Evolutionary conservation across 1,140 invertebrate species (phyloP).

Genomic region (Eumeta japonica): DNA sequence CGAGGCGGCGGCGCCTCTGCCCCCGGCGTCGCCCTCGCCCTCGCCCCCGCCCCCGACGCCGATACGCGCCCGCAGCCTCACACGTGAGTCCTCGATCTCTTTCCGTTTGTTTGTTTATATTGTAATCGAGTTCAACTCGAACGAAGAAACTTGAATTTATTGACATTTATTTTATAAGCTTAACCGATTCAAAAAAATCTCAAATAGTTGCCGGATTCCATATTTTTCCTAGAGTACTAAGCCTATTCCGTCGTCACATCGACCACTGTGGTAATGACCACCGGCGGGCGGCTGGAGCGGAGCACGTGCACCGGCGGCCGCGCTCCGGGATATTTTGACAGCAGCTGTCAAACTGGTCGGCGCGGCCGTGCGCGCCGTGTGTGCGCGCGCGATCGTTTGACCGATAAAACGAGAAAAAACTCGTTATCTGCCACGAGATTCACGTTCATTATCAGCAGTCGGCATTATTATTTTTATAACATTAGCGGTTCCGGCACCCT

Average conservation of each 20-base stretch:
- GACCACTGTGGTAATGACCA: too few relatives aligned
- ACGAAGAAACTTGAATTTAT: conserved; percentile 31
- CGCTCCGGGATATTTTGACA: conserved; percentile 38
- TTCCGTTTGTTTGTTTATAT: conserved; percentile 37
- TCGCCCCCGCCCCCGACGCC: conserved; percentile 24
- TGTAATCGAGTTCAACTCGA: conserved; percentile 17
- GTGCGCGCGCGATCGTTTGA: conserved; percentile 10
- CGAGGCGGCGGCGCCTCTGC: conserved; percentile 29
- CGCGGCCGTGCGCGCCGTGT: conserved; percentile 1
- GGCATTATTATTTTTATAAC: conserved; percentile 1
- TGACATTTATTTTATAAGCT: conserved; percentile 17
- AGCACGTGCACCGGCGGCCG: conserved; percentile 7
- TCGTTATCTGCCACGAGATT: conserved; percentile 35
- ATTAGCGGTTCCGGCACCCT: too few relatives aligned
- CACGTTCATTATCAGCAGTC: conserved; percentile 40
- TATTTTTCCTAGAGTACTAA: too few relatives aligned
- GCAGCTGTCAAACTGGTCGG: conserved; percentile 27
- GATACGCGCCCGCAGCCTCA: conserved; percentile 32
- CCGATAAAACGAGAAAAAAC: conserved; percentile 1
- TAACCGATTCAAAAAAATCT: too few relatives aligned
- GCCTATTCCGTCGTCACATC: too few relatives aligned
- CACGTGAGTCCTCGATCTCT: conserved; percentile 35
- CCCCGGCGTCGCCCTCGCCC: conserved; percentile 10
- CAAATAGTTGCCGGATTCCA: too few relatives aligned
- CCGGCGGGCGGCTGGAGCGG: neutral